Evolutionary conservation across 1,140 invertebrate species (phyloP), one percentile per base, ranked within the genome.

Genomic region (Micrasema minimum): DNA sequence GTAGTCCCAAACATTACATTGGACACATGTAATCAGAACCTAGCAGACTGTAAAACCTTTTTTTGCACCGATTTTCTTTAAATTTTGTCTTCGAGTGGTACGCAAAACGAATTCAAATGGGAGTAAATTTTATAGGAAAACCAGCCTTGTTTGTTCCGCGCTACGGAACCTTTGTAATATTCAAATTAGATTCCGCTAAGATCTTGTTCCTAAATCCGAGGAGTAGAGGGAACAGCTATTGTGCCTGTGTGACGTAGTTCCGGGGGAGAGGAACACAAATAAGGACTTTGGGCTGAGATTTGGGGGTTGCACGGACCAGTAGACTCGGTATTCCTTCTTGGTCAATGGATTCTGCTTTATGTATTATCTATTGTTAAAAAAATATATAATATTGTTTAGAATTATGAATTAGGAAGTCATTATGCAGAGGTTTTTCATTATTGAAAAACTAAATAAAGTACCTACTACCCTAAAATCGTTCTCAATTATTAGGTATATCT

Each of bases 81-180:
- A 31, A 31, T 31, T 31, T 31, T 7, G 26, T 31, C 26, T 31
- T 7, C 26, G 7, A 31, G 26, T 7, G 7, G 26, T 31, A 59
- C 37, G 22, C 55, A 59, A 38, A 59, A 59, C 14, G 20, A 59
- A 59, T 59, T 41, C 31, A 59, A 59, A 59, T 59, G 16, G 9
- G 37, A 59, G 16, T n/a, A 2, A 4, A 59, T 59, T 59, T 59
- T 38, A 59, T 38, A 59, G 20, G 53, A 1, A 57, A 38, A 38
- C 35, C 14, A 16, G 2, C 22, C 48, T 51, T 51, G 18, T 59
- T 41, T 43, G 37, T 22, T 41, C 18, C 55, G 18, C 35, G 55
- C 55, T 22, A 59, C 37, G 50, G 11, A 16, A 41, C 55, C 14
- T 59, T 16, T 43, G 55, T 20, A 59, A 12, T 59, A 59, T 59